A percentile compares a stretch with the other conserved stretches of the same genome.
Conservation (phyloP, 2,888 invertebrate species). For the Gryllus longicercus region DNA sequence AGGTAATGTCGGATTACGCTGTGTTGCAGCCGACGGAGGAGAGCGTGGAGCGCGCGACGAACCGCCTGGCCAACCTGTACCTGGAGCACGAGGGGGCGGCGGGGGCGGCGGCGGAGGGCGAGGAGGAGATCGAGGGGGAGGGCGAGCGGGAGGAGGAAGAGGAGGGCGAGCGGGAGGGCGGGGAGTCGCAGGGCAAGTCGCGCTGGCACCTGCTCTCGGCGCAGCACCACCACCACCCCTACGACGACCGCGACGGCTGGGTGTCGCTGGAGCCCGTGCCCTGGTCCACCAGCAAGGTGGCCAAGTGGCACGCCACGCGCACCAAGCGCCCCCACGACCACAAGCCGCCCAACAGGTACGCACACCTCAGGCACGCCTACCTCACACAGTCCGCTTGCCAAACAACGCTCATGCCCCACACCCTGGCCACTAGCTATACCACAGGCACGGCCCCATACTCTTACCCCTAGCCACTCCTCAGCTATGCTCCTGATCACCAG, state of each 20-base stretch:
- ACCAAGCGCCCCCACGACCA: constrained; percentile 41
- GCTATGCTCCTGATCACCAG: too few relatives aligned
- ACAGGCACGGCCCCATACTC: too few relatives aligned
- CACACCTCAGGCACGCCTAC: too few relatives aligned
- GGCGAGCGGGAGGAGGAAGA: too few relatives aligned
- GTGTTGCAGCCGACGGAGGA: background rate
- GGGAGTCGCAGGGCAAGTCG: too few relatives aligned
- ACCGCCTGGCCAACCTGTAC: constrained; percentile 40
- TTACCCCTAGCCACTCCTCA: too few relatives aligned
- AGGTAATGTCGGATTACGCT: too few relatives aligned
- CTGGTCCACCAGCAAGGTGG: constrained; percentile 76
- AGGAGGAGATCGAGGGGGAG: too few relatives aligned
- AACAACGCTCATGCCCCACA: too few relatives aligned
- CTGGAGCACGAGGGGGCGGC: constrained; percentile 40
- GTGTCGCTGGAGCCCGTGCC: constrained; percentile 72
- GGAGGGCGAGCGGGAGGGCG: too few relatives aligned
- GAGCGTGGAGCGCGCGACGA: constrained; percentile 33
- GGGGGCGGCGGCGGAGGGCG: constrained; percentile 21
- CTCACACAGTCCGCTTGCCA: too few relatives aligned
- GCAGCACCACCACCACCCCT: constrained; percentile 52
- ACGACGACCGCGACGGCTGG: constrained; percentile 72
- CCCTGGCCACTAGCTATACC: too few relatives aligned
- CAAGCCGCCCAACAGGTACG: background rate
- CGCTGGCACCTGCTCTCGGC: constrained; percentile 41
- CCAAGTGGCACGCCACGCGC: constrained; percentile 67